Base-by-base conservation (phyloP, 2,113 vertebrate species). In the Pleuronectes platessa region DNA sequence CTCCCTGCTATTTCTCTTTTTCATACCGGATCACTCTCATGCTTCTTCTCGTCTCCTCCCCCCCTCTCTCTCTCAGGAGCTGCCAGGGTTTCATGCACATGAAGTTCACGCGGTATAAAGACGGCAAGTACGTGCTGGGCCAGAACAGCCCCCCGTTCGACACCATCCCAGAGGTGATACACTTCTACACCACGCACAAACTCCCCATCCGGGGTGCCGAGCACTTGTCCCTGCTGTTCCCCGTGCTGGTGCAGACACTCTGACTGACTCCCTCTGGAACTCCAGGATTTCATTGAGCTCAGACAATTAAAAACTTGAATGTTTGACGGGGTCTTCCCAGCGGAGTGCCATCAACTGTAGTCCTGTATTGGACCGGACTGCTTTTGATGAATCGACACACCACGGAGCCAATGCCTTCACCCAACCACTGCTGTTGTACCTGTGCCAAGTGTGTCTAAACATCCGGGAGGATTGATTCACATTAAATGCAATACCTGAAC, bases 1-100 rank as follows among this genome's bases (percentile, higher is more conserved):
- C 26, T 31, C 12, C 23, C n/a, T 35, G 42, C 18, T 59, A 13
- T 66, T 54, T 71, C 45, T 21, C 60, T 10, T 24, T 55, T 54
- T 65, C 37, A 13, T 20, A 45, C 56, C 47, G 17, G 5, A 40
- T 68, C 20, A 23, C 58, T 26, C 55, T 21, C 20, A 0, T 17
- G 55, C 7, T 18, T 94, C 84, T 35, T 54, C 0, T 76, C 94
- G 11, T 79, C 86, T 93, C 93, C 94, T 93, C 79, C 92, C 21
- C 54, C 24, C 94, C 26, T 4, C 26, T 20, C 31, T 35, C 68
- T 45, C 94, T 89, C 90, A 97, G 98, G 95, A 99, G 98, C 95
- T 99, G 96, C 91, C 97, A 99, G 92, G 97, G 98, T 79, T 99
- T 99, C 91, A 99, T 99, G 98, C 98, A 99, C 92, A 99, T 99